Evolutionary conservation across 2,797 vertebrate genomes (phyloP).

Genomic region (Tenualosa ilisha): DNA sequence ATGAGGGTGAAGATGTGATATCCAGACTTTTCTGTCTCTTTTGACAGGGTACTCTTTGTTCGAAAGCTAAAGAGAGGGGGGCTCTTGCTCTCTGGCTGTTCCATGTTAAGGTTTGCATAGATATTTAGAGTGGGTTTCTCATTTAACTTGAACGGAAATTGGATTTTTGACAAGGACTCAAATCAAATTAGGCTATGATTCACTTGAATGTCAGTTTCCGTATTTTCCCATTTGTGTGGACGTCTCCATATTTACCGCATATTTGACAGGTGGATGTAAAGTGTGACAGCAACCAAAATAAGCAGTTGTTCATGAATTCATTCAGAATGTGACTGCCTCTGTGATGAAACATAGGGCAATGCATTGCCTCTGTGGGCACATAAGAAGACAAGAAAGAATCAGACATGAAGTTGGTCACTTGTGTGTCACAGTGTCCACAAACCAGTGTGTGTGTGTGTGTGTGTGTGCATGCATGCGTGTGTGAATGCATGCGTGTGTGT

Average conservation of each 20-base stretch:
- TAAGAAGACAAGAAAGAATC: not conserved
- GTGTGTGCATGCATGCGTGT: not conserved
- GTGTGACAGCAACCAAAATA: constrained; percentile 42
- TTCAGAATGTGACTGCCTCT: constrained; percentile 35
- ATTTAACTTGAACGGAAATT: constrained; percentile 60
- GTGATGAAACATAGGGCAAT: not conserved
- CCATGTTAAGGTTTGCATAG: constrained; percentile 58
- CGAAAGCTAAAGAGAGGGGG: constrained; percentile 32
- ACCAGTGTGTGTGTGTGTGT: not conserved
- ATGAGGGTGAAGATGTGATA: not conserved
- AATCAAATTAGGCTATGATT: constrained; percentile 64
- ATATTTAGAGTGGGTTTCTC: constrained; percentile 55
- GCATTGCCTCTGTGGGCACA: not conserved
- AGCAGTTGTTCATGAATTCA: constrained; percentile 46
- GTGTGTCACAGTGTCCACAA: not conserved
- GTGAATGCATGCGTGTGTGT: not conserved
- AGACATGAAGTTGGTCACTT: not conserved
- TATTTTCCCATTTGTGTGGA: constrained; percentile 51
- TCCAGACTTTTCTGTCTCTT: not conserved
- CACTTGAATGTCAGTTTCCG: constrained; percentile 54
- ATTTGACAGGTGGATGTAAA: constrained; percentile 49
- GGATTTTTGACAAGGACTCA: constrained; percentile 66
- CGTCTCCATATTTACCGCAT: constrained; percentile 43
- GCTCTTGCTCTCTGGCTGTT: constrained; percentile 1
- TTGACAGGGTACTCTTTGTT: constrained; percentile 54